Base-by-base conservation (phyloP, 1,140 invertebrate genomes). In the Brachionus sp. region DNA sequence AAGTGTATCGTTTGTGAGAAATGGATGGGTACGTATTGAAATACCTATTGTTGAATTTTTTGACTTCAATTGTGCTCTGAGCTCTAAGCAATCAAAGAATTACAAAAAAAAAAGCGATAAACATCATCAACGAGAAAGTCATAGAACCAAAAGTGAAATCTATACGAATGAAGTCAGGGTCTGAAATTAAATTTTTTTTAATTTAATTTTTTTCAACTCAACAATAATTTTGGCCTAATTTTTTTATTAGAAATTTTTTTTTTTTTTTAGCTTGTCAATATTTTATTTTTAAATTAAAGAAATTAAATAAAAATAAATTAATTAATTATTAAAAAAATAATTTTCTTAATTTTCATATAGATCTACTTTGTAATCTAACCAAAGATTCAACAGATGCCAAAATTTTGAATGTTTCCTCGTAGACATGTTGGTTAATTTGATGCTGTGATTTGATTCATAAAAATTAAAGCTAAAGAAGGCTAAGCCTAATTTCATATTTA, bases 1-100 rank as follows among this genome's bases (percentile, higher is more conserved):
- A 5, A 75, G 39, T 75, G 70, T 75, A 0, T 75, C 70, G 23
- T 75, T 75, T 75, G 70, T 75, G 10, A 75, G 25, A 12, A 75
- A 75, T 42, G 70, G 70, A 75, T 75, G 70, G 70, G 70, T 75
- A 9, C 6, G 70, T 13, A 33, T 75, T 25, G 70, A 75, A 75
- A 75, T 75, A 75, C 70, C 70, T 5, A 75, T 75, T 25, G 19
- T 75, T 23, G 70, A 75, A 39, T 75, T 75, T 75, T 75, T 75
- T 75, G 70, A 75, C 29, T 75, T 75, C 44, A 75, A 75, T 75
- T 75, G 37, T 50, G 42, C 70, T 2, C 13, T 46, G 0, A 46
- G 23, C 44, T 75, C 70, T 6, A 75, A 50, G 25, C 19, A 23
- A 19, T 16, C 33, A 12, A 73, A 73, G 9, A 50, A 46, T 12